Evolutionary conservation across 2,113 vertebrate species (phyloP), one percentile per base, ranked within the genome.

Genomic region (Sinocyclocheilus anophthalmus): DNA sequence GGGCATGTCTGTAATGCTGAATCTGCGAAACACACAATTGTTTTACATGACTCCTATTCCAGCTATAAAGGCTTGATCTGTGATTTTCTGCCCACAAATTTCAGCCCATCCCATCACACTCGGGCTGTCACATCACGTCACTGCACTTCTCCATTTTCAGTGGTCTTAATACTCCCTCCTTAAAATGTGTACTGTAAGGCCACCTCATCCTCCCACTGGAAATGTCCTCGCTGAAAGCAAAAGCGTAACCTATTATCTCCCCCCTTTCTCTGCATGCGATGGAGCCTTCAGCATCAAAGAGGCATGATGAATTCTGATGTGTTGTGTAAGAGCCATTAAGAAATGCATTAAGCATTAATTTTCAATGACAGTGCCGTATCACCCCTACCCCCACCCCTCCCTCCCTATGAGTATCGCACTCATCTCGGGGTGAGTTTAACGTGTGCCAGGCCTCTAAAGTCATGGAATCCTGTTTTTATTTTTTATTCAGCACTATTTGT

Each of bases 281-380:
- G 76, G 77, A 90, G 72, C 82, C 77, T 69, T 85, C 67, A 70
- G 69, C 67, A 85, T 85, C 76, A 24, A 79, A 83, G 69, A 24
- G 57, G 67, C 39, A 50, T 86, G 76, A 81, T 85, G 48, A 87
- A 85, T 76, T 78, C 57, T 80, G 84, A 84, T 86, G 70, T 78
- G 77, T 67, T 87, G 84, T 83, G 82, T 76, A 80, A 69, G 79
- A 59, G 75, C 75, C 55, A 85, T 85, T 85, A 88, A 81, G 63
- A 45, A 82, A 88, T 85, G 37, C 78, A 84, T 85, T 67, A 83
- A n/a, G 42, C 63, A 24, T 88, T 90, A 65, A 87, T 90, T 75
- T 84, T 75, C 78, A 57, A 24, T 22, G 85, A 57, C 87, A 75
- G 72, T n/a, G 11, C 26, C 69, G 45, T 33, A 57, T 67, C 73